These are phyloP conservation scores for Melinaea marsaeus DNA, from an alignment of 2,888 invertebrate genomes.

Conservation along the genomic window DNA sequence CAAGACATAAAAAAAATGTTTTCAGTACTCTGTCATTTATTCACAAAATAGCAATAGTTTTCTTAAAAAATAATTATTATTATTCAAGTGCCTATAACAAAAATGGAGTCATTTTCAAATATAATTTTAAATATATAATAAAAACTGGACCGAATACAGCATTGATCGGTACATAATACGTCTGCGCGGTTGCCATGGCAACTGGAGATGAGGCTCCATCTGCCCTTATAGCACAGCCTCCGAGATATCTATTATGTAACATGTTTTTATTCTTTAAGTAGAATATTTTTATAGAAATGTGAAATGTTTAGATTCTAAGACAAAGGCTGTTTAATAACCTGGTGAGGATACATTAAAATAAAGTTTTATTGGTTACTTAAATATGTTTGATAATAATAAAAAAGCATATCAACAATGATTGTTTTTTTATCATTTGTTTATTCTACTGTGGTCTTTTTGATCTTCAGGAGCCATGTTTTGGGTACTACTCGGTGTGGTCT, in stretches of 20 bases:
- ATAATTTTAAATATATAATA: neutral
- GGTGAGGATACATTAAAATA: neutral
- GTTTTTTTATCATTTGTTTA: neutral
- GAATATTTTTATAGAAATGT: conserved; percentile 24
- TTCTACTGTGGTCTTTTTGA: neutral
- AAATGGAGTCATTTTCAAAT: no score
- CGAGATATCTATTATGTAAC: conserved; percentile 46
- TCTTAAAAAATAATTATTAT: neutral
- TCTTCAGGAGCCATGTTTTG: conserved; percentile 39
- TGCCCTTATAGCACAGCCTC: conserved; percentile 52
- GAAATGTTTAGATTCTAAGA: conserved; percentile 9
- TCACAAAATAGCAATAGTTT: neutral
- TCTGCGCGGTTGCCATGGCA: conserved; percentile 58
- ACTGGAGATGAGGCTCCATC: conserved; percentile 56
- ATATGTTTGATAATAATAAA: neutral
- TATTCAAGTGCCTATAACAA: neutral
- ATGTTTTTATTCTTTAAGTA: conserved; percentile 34
- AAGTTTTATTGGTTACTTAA: neutral
- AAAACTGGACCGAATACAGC: neutral
- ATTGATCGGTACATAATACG: conserved; percentile 45
- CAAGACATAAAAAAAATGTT: no score
- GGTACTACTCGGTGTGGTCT: conserved; percentile 31
- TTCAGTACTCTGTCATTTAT: no score
- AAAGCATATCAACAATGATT: neutral
- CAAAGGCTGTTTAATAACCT: neutral